Percentiles rank a stretch among this genome's conserved stretches.
Conservation (phyloP, 37 sponge, comb jelly and placozoan species). For the Theonella swinhoei region DNA sequence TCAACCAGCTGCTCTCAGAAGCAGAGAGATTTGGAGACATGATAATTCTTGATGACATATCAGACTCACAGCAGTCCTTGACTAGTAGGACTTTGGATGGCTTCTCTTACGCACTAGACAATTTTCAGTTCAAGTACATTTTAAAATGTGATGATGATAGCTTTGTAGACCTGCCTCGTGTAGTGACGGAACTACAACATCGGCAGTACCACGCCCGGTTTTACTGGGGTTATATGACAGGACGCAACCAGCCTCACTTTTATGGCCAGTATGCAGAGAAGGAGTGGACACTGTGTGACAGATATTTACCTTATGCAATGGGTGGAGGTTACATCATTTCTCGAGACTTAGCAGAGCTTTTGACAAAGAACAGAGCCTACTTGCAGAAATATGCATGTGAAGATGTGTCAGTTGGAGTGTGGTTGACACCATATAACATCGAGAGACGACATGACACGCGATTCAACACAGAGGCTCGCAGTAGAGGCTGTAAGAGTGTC, state of each 20-base stretch:
- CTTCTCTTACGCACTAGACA: neutral
- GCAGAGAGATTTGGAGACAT: constrained; percentile 21
- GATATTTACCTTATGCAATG: constrained; percentile 47
- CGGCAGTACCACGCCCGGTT: neutral
- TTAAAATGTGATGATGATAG: constrained; percentile 74
- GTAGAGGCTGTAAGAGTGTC: constrained; percentile 45
- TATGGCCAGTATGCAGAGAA: constrained; percentile 41
- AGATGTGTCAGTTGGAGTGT: constrained; percentile 67
- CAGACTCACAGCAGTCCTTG: constrained; percentile 32
- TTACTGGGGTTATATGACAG: constrained; percentile 62
- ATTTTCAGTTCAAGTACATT: constrained; percentile 22
- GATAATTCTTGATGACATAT: constrained; percentile 32
- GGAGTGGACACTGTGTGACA: constrained; percentile 50
- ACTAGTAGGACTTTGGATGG: constrained; percentile 24
- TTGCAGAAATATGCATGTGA: constrained; percentile 46
- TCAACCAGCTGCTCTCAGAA: constrained; percentile 18
- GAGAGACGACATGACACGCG: constrained; percentile 29
- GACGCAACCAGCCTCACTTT: neutral
- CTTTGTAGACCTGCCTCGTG: constrained; percentile 6
- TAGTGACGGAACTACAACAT: constrained; percentile 10
- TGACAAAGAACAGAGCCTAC: constrained; percentile 20
- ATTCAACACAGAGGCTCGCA: constrained; percentile 34
- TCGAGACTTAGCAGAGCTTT: constrained; percentile 25
- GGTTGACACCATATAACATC: constrained; percentile 63
- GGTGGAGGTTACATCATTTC: constrained; percentile 68